A percentile compares a stretch with the other conserved stretches of the same genome.
phyloP scores from a whole-genome alignment of 2,888 invertebrate species.

The Platycheirus albimanus region DNA sequence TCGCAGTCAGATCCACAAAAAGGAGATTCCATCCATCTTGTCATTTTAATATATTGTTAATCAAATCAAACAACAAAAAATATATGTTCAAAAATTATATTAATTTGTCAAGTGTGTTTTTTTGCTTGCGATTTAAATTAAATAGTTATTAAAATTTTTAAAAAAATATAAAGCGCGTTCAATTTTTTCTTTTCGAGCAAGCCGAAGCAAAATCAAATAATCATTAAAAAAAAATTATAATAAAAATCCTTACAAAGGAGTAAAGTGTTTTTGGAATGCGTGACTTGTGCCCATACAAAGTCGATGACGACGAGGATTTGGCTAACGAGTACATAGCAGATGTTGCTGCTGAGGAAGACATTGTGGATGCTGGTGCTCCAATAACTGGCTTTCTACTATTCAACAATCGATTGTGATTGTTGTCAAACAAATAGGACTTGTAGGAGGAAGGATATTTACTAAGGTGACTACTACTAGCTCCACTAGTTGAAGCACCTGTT shows the following conservation, averaged over 20 bases:
- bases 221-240: conserved; percentile 51
- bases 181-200: conserved; percentile 9
- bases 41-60: conserved; percentile 40
- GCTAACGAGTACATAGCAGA: conserved; percentile 78
- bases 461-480: conserved; percentile 40
- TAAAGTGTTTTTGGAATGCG: conserved; percentile 83
- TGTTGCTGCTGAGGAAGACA: conserved; percentile 75
- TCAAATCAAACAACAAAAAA: conserved; percentile 47
- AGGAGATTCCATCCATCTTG: conserved; percentile 54
- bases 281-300: conserved; percentile 83
- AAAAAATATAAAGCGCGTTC: conserved; percentile 8
- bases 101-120: conserved; percentile 26
- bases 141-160: conserved; percentile 38
- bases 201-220: conserved; percentile 36
- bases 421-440: conserved; percentile 78
- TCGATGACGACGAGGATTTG: conserved; percentile 83
- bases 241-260: conserved; percentile 82
- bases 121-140: conserved; percentile 18
- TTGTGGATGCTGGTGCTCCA: conserved; percentile 77
- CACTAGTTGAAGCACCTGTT: conserved; percentile 30
- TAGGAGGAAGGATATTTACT: conserved; percentile 72
- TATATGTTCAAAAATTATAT: conserved; percentile 3
- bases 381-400: conserved; percentile 74
- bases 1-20: conserved; percentile 41
- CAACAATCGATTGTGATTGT: conserved; percentile 65